These are phyloP conservation scores for Ophthalmolycus amberensis DNA, from an alignment of 2,113 vertebrate species.

Conservation along the genomic window DNA sequence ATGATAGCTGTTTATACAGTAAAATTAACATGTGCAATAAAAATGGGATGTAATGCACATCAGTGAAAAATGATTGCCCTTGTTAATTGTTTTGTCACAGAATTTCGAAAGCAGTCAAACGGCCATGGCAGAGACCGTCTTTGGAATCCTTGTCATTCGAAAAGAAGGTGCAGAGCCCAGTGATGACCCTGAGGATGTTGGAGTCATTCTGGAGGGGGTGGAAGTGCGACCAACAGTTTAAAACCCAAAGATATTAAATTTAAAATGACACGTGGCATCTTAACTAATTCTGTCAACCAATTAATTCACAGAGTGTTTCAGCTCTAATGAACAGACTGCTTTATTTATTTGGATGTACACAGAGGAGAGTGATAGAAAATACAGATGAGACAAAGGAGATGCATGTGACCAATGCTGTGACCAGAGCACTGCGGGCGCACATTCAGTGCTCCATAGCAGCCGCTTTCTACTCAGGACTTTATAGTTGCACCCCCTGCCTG, in stretches of 20 bases:
- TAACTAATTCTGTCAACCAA: not conserved
- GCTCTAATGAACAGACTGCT: not conserved
- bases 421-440: not conserved
- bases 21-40: too few relatives aligned
- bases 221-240: too few relatives aligned
- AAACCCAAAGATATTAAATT: not conserved
- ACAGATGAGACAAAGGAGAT: not conserved
- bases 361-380: not conserved
- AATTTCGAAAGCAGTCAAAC: too few relatives aligned
- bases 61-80: too few relatives aligned
- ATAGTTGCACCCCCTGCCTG: slow-evolving; percentile 27
- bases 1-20: too few relatives aligned
- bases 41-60: too few relatives aligned
- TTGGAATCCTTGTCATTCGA: too few relatives aligned
- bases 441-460: slow-evolving; percentile 34
- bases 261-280: not conserved
- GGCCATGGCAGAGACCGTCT: too few relatives aligned
- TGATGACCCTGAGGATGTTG: too few relatives aligned
- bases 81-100: too few relatives aligned
- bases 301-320: not conserved
- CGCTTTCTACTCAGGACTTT: slow-evolving; percentile 63
- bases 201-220: too few relatives aligned
- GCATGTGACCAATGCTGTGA: not conserved
- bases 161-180: too few relatives aligned
- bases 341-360: not conserved